These are phyloP conservation scores for Habrosyne pyritoides DNA, from an alignment of 2,888 invertebrate species.

Conservation along the genomic window DNA sequence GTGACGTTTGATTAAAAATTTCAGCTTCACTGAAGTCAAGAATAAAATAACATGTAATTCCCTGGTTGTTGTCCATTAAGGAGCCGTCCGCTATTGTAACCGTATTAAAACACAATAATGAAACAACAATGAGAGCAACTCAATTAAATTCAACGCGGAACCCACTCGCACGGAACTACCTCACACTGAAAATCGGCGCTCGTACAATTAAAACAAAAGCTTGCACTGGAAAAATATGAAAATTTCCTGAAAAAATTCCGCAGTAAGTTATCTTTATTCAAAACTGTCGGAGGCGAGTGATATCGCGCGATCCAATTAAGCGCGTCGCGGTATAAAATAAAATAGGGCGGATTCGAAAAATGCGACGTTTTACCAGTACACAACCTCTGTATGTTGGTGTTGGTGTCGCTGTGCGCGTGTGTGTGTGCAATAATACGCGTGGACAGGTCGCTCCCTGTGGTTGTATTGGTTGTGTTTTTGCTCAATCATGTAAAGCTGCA, in stretches of 20 bases:
- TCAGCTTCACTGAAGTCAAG: neutral
- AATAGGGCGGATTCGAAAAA: constrained; percentile 28
- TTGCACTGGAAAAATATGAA: constrained; percentile 19
- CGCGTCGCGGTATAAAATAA: constrained; percentile 31
- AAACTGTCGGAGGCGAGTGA: constrained; percentile 5
- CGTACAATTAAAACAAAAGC: constrained; percentile 15
- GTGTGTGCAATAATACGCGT: neutral
- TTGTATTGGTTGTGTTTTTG: neutral
- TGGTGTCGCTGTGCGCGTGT: neutral
- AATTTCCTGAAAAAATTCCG: constrained; percentile 12
- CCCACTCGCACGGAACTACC: neutral
- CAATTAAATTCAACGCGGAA: neutral
- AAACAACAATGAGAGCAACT: neutral
- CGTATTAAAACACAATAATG: neutral
- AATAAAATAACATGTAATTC: neutral
- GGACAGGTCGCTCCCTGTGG: neutral
- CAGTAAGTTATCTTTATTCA: constrained; percentile 19
- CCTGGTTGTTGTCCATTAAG: constrained; percentile 15
- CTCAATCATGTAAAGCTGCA: constrained; percentile 9
- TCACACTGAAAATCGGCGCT: neutral
- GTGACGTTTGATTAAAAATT: neutral
- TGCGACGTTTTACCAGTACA: constrained; percentile 13
- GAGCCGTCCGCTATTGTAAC: neutral
- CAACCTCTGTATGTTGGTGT: neutral
- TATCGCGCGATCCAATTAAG: constrained; percentile 33